Conservation (phyloP, 2,888 invertebrate species). For the Platerodrilus igneus region DNA sequence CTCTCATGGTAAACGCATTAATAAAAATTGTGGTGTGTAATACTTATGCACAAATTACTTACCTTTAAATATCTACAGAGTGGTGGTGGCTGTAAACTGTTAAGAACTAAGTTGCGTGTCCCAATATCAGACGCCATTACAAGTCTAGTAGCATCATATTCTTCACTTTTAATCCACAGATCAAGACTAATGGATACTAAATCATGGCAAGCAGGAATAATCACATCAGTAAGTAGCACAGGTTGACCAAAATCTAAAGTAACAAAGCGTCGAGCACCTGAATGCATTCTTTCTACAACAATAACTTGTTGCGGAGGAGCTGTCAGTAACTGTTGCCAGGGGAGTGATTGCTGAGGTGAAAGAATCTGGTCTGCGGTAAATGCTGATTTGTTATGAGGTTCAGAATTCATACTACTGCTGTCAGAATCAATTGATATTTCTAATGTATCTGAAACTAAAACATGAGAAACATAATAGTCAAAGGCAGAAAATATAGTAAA, state of each 20-base stretch:
- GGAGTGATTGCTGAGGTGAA: constrained; percentile 46
- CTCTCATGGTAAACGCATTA: too few species aligned
- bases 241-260: constrained; percentile 88
- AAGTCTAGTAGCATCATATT: constrained; percentile 77
- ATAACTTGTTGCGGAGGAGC: constrained; percentile 78
- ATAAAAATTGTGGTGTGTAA: too few species aligned
- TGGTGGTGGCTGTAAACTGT: constrained; percentile 86
- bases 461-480: too few species aligned
- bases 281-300: constrained; percentile 90
- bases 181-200: constrained; percentile 83
- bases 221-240: constrained; percentile 78
- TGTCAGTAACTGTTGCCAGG: constrained; percentile 74
- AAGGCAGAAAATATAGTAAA: too few species aligned
- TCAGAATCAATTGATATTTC: constrained; percentile 24
- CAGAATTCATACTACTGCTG: constrained; percentile 20
- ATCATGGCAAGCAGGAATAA: constrained; percentile 76
- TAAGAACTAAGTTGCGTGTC: constrained; percentile 77
- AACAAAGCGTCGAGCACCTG: constrained; percentile 87
- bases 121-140: constrained; percentile 85
- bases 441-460: constrained; percentile 21
- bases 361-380: constrained; percentile 34
- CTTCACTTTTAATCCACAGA: constrained; percentile 84
- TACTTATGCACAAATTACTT: too few species aligned
- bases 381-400: constrained; percentile 23
- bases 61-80: constrained; percentile 87